phyloP scores from a whole-genome alignment of 2,888 invertebrate genomes.

The Agriotes lineatus region DNA sequence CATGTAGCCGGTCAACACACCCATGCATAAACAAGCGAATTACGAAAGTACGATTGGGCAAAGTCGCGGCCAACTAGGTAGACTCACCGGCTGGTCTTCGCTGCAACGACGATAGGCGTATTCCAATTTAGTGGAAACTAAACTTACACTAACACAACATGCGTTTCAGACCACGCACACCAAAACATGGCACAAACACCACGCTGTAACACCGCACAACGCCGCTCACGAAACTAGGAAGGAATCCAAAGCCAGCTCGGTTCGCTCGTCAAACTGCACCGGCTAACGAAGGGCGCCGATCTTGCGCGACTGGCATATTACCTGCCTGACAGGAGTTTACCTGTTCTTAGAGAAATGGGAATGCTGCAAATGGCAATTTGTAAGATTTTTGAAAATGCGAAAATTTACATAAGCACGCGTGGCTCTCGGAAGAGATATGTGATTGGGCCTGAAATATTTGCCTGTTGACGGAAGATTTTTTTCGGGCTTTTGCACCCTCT shows the following conservation, averaged over 20 bases:
- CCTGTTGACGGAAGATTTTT: too few species aligned
- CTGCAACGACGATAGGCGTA: conserved; percentile 12
- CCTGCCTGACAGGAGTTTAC: conserved; percentile 17
- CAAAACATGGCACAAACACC: conserved; percentile 34
- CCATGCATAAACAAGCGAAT: conserved; percentile 32
- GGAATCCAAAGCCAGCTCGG: conserved; percentile 21
- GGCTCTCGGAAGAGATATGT: background rate
- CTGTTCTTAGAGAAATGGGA: conserved; percentile 5
- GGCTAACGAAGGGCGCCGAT: conserved; percentile 17
- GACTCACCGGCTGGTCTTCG: background rate
- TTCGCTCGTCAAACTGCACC: conserved; percentile 23
- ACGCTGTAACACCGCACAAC: conserved; percentile 11
- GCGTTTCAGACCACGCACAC: conserved; percentile 43
- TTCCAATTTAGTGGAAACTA: conserved; percentile 34
- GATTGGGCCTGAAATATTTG: too few species aligned
- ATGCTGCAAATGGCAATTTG: conserved; percentile 2
- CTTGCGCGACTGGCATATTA: background rate
- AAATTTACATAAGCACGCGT: background rate
- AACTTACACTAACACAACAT: conserved; percentile 43
- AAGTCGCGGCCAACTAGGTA: background rate
- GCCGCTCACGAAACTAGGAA: conserved; percentile 43
- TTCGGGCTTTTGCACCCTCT: too few species aligned
- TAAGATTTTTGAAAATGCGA: background rate
- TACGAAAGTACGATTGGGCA: background rate
- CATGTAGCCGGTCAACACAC: conserved; percentile 44